These are phyloP conservation scores for Ylistrum balloti DNA, from an alignment of 1,140 invertebrate genomes.

Conservation along the genomic window DNA sequence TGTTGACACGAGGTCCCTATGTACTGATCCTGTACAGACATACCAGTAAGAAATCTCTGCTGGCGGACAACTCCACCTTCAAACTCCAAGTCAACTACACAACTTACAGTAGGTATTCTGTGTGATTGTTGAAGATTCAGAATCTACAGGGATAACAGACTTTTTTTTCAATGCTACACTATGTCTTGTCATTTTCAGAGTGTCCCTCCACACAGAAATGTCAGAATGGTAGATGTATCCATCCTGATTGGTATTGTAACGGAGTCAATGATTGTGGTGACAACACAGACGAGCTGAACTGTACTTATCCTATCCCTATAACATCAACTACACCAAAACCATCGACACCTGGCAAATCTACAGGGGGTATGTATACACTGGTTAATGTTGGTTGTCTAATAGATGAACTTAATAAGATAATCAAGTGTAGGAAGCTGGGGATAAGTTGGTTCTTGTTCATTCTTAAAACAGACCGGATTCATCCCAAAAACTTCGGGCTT, in stretches of 20 bases:
- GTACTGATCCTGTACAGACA: neutral
- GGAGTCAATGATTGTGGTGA: slow-evolving; percentile 67
- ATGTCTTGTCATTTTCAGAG: neutral
- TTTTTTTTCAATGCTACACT: no score
- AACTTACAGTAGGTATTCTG: neutral
- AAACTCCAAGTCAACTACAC: neutral
- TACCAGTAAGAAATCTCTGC: neutral
- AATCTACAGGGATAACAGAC: no score
- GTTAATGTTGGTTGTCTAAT: no score
- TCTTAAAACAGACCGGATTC: no score
- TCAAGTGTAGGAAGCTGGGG: neutral
- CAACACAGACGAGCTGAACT: slow-evolving; percentile 66
- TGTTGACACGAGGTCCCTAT: neutral
- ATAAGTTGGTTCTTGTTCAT: no score
- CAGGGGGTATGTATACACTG: slow-evolving; percentile 30
- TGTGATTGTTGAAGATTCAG: neutral
- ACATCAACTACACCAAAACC: slow-evolving; percentile 46
- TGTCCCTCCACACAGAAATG: slow-evolving; percentile 60
- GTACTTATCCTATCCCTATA: slow-evolving; percentile 41
- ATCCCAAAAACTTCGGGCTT: no score
- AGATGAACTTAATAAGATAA: neutral
- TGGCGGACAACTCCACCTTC: neutral
- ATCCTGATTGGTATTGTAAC: slow-evolving; percentile 68
- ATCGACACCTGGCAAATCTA: neutral
- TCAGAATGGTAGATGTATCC: slow-evolving; percentile 66